These are phyloP conservation scores for Sceloporus tristichus DNA, from an alignment of 2,113 vertebrate species.

Conservation along the genomic window DNA sequence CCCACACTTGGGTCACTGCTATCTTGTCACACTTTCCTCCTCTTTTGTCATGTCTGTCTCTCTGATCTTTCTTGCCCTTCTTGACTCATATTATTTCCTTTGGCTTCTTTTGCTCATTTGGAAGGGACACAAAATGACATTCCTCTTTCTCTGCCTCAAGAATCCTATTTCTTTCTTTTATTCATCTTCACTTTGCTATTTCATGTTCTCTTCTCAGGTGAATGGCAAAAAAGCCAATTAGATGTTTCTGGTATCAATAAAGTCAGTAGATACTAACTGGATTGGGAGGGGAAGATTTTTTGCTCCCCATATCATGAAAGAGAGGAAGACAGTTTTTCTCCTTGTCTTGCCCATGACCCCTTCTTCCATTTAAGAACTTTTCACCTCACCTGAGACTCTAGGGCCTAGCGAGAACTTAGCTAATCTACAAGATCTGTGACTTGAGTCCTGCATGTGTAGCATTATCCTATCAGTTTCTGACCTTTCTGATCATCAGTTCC, in stretches of 20 bases:
- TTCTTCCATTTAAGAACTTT: too few species aligned
- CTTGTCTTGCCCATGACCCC: neutral
- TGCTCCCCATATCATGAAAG: neutral
- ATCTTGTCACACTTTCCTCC: neutral
- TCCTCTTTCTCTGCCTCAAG: neutral
- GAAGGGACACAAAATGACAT: neutral
- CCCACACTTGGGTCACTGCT: neutral
- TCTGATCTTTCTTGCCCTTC: neutral
- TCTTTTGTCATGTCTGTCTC: neutral
- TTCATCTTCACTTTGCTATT: neutral
- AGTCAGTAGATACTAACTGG: neutral
- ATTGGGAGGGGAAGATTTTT: neutral
- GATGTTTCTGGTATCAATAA: neutral
- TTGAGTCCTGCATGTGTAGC: too few species aligned
- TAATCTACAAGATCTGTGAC: too few species aligned
- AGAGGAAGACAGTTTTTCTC: neutral
- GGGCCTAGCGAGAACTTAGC: too few species aligned
- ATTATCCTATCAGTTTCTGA: too few species aligned
- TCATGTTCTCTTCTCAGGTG: conserved; percentile 9
- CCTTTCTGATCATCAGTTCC: too few species aligned
- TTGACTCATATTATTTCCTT: conserved; percentile 10
- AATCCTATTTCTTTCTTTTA: conserved; percentile 2
- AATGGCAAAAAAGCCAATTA: conserved; percentile 6
- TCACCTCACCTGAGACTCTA: too few species aligned
- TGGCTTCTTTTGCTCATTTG: neutral